Evolutionary conservation across 2,797 vertebrate species (phyloP), one percentile per base, ranked within the genome.

Genomic region (Trichosurus vulpecula): DNA sequence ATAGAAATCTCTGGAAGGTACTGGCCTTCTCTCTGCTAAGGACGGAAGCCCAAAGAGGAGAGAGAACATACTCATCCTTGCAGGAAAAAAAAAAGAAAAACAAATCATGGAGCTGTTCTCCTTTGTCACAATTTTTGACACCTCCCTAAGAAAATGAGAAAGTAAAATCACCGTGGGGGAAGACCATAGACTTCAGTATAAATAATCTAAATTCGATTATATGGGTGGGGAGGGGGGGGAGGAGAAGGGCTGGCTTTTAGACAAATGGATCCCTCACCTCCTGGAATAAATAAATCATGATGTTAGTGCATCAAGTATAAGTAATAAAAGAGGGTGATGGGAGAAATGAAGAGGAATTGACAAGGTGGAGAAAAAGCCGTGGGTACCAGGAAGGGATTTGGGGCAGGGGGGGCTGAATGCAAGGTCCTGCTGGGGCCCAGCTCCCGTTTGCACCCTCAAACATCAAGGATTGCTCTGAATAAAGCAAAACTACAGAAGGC

Each of bases 211-310:
- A 30, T 90, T 52, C 14, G 29, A 58, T 66, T 87, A 5, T 27
- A 5, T 11, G 27, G 53, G 16, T 66, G 57, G 11, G 12, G 16
- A 6, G 19, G 41, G n/a, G n/a, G n/a, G n/a, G n/a, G n/a, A n/a
- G n/a, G n/a, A n/a, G 66, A 22, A 6, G 8, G 66, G 16, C 6
- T 47, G 41, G 54, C 58, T 51, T 58, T 93, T 58, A 92, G 91
- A 93, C 35, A 93, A 95, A 94, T 13, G 31, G 27, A 66, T 58
- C 47, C 54, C 51, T 96, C 3, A 0, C 53, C n/a, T 95, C 92
- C 41, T 0, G 54, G 41, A 93, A 94, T 96, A 92, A 97, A 97
- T 96, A 95, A 97, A 95, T 58, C 91, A 94, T 91, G 30, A 53
- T 16, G 56, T 92, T 91, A 87, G 55, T 81, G 14, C 91, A 90